A percentile compares a stretch with the other conserved stretches of the same genome.
Conservation (phyloP, 2,797 vertebrate species). For the Dendrocincla tyrannina region DNA sequence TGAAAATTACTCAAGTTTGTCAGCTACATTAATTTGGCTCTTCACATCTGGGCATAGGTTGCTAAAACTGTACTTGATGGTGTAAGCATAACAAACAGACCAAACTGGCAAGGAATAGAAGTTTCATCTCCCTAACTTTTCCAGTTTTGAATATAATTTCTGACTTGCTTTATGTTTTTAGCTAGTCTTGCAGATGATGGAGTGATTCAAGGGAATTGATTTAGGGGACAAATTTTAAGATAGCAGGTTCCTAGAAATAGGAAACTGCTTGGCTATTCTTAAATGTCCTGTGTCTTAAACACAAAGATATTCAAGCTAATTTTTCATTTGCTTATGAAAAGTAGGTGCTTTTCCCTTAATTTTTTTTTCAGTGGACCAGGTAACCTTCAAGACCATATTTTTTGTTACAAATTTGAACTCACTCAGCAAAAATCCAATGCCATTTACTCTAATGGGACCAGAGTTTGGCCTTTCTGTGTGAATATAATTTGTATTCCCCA, state of each 20-base stretch:
- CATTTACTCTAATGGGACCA: not conserved
- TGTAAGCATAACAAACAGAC: not conserved
- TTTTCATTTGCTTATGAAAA: not conserved
- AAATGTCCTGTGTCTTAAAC: not conserved
- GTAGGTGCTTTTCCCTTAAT: not conserved
- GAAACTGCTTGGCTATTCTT: not conserved
- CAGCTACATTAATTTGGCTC: not conserved
- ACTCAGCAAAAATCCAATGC: not conserved
- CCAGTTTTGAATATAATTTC: not conserved
- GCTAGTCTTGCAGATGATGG: not conserved
- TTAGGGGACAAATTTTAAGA: not conserved
- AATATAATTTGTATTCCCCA: not conserved
- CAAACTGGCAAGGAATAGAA: not conserved
- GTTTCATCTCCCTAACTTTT: not conserved
- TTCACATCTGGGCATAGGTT: not conserved
- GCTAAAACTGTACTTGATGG: not conserved
- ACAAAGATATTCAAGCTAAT: not conserved
- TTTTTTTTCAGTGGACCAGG: not conserved
- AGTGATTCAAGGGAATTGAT: not conserved
- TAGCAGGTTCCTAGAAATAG: not conserved
- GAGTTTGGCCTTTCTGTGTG: not conserved
- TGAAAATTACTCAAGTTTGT: not conserved
- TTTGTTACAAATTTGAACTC: not conserved
- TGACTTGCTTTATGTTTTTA: not conserved
- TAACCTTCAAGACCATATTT: not conserved